A percentile compares a stretch with the other conserved stretches of the same genome.
Conservation (phyloP, 2,797 vertebrate genomes). For the Enteromius thamalakanensis region DNA sequence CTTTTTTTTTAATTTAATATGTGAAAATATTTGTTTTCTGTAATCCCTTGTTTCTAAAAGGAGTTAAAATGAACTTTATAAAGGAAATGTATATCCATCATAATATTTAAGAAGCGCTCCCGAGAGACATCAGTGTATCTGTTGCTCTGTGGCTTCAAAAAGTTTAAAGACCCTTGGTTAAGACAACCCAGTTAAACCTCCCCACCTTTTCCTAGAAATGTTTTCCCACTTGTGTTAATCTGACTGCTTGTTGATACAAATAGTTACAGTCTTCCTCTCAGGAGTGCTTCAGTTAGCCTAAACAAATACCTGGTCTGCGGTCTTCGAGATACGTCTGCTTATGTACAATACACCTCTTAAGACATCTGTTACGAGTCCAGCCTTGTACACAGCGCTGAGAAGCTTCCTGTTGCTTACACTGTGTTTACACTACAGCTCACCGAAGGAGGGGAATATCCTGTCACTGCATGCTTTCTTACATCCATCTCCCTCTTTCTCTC, state of each 20-base stretch:
- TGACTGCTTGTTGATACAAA: constrained; percentile 21
- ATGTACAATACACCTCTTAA: constrained; percentile 57
- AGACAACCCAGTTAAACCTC: constrained; percentile 10
- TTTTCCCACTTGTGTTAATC: neutral
- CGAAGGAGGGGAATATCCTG: constrained; percentile 69
- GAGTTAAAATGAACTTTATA: neutral
- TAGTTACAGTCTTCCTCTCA: constrained; percentile 16
- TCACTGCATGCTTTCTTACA: constrained; percentile 53
- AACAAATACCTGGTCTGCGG: constrained; percentile 47
- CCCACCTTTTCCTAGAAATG: neutral
- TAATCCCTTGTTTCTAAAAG: neutral
- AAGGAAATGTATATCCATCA: neutral
- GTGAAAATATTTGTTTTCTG: too few relatives aligned
- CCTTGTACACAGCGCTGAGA: constrained; percentile 56
- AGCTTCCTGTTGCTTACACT: constrained; percentile 68
- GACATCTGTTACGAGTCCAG: constrained; percentile 66
- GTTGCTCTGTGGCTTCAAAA: neutral
- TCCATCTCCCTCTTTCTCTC: constrained; percentile 25
- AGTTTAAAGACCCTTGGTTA: neutral
- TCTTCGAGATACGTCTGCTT: constrained; percentile 7
- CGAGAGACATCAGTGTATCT: neutral
- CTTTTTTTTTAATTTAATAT: neutral
- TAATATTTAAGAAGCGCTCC: neutral
- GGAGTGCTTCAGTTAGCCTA: constrained; percentile 73
- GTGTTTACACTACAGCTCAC: constrained; percentile 72